Conservation (phyloP, 2,113 vertebrate species). For the Butorides virescens region DNA sequence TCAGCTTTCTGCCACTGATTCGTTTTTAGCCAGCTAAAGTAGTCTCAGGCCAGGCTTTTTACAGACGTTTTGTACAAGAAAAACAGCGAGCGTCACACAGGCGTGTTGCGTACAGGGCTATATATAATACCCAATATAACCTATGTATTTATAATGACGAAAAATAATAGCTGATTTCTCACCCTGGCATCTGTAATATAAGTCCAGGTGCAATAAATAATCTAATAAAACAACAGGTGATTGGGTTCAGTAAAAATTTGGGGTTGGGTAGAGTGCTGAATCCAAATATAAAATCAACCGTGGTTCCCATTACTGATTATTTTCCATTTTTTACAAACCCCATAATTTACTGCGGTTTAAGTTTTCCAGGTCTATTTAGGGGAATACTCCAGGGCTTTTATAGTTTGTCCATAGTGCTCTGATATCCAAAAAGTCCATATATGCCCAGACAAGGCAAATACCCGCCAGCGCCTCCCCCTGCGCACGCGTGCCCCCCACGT, state of each 20-base stretch:
- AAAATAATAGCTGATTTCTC: background rate
- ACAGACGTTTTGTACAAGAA: background rate
- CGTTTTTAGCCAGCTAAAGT: background rate
- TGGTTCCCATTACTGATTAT: background rate
- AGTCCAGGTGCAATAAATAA: background rate
- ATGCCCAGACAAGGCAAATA: background rate
- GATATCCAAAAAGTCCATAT: background rate
- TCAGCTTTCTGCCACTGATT: background rate
- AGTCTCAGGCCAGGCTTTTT: background rate
- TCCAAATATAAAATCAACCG: background rate
- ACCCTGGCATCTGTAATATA: background rate
- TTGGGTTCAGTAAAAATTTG: background rate
- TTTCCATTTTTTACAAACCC: background rate
- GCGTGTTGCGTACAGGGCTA: background rate
- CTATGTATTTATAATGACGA: background rate
- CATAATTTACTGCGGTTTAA: background rate
- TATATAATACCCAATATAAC: background rate
- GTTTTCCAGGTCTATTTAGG: background rate
- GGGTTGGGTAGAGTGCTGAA: background rate
- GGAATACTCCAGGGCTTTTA: background rate
- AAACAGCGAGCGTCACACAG: background rate
- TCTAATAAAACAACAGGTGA: background rate
- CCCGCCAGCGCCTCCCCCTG: background rate
- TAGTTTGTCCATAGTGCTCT: background rate
- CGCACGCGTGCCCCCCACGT: background rate